Evolutionary conservation across 1,140 invertebrate genomes (phyloP).

Genomic region (Tetramorium simillimum): DNA sequence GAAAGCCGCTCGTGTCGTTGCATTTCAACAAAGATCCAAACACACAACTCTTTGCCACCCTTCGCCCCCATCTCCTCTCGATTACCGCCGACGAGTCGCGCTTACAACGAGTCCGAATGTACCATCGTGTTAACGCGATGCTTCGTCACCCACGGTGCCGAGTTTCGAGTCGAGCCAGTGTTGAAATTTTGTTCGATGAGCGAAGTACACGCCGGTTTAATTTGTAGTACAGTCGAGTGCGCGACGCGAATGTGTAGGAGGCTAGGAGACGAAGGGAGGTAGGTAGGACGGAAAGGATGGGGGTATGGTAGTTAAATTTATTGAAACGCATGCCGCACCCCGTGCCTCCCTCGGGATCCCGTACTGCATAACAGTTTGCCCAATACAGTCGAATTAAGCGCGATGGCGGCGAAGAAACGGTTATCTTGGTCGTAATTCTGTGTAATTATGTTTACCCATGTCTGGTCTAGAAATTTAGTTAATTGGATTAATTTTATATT

Average conservation of each 20-base stretch:
- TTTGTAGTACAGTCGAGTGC: slow-evolving; percentile 73
- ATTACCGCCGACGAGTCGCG: slow-evolving; percentile 50
- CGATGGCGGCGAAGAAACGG: slow-evolving; percentile 57
- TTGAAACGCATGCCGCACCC: slow-evolving; percentile 77
- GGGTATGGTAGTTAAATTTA: slow-evolving; percentile 80
- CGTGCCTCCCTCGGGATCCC: slow-evolving; percentile 71
- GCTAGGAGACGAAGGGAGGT: neutral
- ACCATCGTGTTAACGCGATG: slow-evolving; percentile 73
- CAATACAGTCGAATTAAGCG: slow-evolving; percentile 66
- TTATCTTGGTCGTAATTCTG: neutral
- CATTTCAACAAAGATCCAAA: slow-evolving; percentile 52
- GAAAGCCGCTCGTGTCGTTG: slow-evolving; percentile 36
- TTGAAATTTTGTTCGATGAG: slow-evolving; percentile 76
- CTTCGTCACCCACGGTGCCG: slow-evolving; percentile 72
- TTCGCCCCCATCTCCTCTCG: neutral
- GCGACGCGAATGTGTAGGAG: slow-evolving; percentile 53
- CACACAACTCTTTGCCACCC: slow-evolving; percentile 28
- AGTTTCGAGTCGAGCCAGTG: slow-evolving; percentile 72
- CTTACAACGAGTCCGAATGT: slow-evolving; percentile 61
- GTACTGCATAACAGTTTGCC: slow-evolving; percentile 66
- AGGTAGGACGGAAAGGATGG: slow-evolving; percentile 64
- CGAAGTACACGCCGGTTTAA: slow-evolving; percentile 76
- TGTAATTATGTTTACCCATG: slow-evolving; percentile 37
- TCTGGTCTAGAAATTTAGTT: slow-evolving; percentile 27
- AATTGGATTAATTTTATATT: slow-evolving; percentile 22